Evolutionary conservation across 2,888 invertebrate species (phyloP), one percentile per base, ranked within the genome.

Genomic region (Dynastes grantii): DNA sequence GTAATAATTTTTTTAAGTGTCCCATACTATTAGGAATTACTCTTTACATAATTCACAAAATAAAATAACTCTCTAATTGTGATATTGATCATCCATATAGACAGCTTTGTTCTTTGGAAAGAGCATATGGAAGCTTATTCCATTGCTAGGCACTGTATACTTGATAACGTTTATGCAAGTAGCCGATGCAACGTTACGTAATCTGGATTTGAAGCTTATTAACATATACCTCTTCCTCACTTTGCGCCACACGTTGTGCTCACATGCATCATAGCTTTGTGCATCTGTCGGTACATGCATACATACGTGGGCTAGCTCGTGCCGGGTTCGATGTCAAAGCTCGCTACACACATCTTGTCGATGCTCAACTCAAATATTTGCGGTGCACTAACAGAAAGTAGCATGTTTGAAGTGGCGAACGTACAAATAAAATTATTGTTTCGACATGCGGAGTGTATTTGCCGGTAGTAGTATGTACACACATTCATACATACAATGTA

Each of bases 291-390:
- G 63, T 32, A 63, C 11, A 16, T n/a, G 11, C 63, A n/a, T 63
- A 63, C 53, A 53, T 53, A 63, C 63, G 32, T 45, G 45, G 65
- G 22, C 37, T 65, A 40, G 9, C 40, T 65, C 37, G 65, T 45
- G 65, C 45, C 45, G 37, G 8, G 6, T n/a, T 37, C 45, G 8
- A n/a, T 65, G 65, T 65, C 65, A 65, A 65, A 65, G 64, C 40
- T 65, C 11, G 37, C 13, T 40, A 45, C 65, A 9, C 6, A 45
- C 45, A 45, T 45, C 45, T 40, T 45, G 40, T 37, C 65, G 45
- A 65, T 45, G 37, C 32, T 65, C 65, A 37, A 65, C 32, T 65
- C 65, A 37, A 65, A 65, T 65, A 65, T 65, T 65, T 65, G 65
- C 65, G 45, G 45, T 65, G n/a, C 6, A 40, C 45, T 22, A 40